Conservation (phyloP, 2,113 vertebrate genomes). For the Polypterus senegalus region DNA sequence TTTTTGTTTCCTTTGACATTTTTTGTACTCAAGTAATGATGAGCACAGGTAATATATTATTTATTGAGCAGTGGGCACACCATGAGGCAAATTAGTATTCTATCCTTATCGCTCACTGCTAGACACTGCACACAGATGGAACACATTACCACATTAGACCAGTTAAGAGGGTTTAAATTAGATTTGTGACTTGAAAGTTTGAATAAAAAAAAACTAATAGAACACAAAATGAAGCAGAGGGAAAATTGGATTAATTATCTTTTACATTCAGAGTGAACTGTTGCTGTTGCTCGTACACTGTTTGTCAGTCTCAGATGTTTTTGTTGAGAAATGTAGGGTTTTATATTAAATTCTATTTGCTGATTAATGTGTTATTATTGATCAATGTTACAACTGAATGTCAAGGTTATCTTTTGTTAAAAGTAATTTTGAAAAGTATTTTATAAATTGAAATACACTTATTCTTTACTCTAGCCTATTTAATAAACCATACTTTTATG, state of each 20-base stretch:
- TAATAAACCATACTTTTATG: too few relatives aligned
- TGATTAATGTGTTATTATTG: too few relatives aligned
- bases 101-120: slow-evolving; percentile 30
- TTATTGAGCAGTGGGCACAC: slow-evolving; percentile 33
- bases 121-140: slow-evolving; percentile 39
- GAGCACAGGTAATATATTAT: slow-evolving; percentile 37
- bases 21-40: slow-evolving; percentile 35
- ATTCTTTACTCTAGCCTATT: too few relatives aligned
- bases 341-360: too few relatives aligned
- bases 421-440: too few relatives aligned
- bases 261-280: slow-evolving; percentile 36
- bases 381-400: too few relatives aligned
- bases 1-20: slow-evolving; percentile 39
- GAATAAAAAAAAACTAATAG: slow-evolving; percentile 60
- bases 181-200: slow-evolving; percentile 65
- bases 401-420: too few relatives aligned
- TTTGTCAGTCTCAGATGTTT: too few relatives aligned
- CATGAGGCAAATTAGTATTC: slow-evolving; percentile 46
- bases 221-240: slow-evolving; percentile 51
- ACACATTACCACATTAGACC: slow-evolving; percentile 48
- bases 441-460: too few relatives aligned
- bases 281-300: slow-evolving; percentile 21
- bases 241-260: slow-evolving; percentile 60
- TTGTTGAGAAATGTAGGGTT: too few relatives aligned
- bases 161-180: slow-evolving; percentile 60